Percentiles rank a stretch among this genome's conserved stretches.
phyloP scores from a whole-genome alignment of 2,888 invertebrate species.

The Parnassius orleans region DNA sequence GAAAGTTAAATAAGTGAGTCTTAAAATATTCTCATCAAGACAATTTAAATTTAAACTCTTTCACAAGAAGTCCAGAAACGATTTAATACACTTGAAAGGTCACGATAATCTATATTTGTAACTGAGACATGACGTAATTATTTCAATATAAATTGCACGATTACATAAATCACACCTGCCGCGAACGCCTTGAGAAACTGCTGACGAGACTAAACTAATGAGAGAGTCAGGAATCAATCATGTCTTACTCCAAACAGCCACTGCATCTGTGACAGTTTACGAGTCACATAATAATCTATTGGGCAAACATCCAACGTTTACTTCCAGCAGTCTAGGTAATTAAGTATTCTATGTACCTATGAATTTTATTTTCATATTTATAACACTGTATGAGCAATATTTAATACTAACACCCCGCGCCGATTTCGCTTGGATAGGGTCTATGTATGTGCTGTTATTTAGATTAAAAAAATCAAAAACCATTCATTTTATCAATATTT shows the following conservation, averaged over 20 bases:
- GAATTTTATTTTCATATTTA: no score
- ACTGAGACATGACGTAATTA: conserved; percentile 3
- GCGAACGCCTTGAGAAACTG: conserved; percentile 4
- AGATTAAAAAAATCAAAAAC: no score
- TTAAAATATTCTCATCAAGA: no score
- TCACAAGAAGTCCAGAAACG: no score
- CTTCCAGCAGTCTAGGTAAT: neutral
- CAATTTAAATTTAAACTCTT: no score
- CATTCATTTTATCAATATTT: no score
- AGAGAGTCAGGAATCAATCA: conserved; percentile 11
- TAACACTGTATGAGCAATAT: no score
- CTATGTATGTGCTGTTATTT: no score
- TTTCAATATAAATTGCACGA: conserved; percentile 3
- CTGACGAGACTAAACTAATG: conserved; percentile 10
- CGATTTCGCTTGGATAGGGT: no score
- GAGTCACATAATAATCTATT: neutral
- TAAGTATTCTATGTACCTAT: no score
- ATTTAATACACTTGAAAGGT: neutral
- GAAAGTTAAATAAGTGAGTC: no score
- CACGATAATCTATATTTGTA: neutral
- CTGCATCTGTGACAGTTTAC: neutral
- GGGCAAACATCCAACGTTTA: neutral
- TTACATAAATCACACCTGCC: conserved; percentile 19
- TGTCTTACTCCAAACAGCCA: neutral
- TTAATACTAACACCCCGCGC: no score